These are phyloP conservation scores for Limenitis arthemis DNA, from an alignment of 2,888 invertebrate species.

Conservation along the genomic window DNA sequence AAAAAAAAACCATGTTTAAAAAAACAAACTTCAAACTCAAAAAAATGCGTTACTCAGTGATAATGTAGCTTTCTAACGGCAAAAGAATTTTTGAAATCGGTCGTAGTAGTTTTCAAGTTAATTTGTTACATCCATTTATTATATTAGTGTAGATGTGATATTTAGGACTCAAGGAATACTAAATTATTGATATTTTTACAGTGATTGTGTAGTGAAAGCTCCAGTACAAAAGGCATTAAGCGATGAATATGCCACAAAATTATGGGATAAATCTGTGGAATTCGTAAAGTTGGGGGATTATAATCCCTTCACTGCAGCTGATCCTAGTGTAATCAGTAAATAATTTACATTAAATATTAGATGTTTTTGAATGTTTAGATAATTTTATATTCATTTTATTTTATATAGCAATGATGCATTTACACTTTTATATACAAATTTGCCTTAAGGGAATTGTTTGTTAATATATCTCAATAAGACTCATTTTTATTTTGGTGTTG, in stretches of 20 bases:
- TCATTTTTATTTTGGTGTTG: no score
- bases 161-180: background rate
- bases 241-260: slow-evolving; percentile 62
- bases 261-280: slow-evolving; percentile 75
- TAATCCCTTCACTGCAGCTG: slow-evolving; percentile 48
- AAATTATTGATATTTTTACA: slow-evolving; percentile 36
- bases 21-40: no score
- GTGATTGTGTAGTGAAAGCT: slow-evolving; percentile 68
- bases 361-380: background rate
- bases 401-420: no score
- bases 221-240: slow-evolving; percentile 58
- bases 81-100: no score
- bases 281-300: slow-evolving; percentile 62
- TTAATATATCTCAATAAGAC: no score
- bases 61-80: no score
- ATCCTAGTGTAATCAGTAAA: slow-evolving; percentile 7
- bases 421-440: no score
- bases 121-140: background rate
- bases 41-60: no score
- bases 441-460: no score
- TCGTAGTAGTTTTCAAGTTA: no score
- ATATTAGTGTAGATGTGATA: background rate
- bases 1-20: no score
- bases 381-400: no score
- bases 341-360: background rate